Conservation (phyloP, 92 coral and sea anemone species). For the Palythoa caribaeorum region DNA sequence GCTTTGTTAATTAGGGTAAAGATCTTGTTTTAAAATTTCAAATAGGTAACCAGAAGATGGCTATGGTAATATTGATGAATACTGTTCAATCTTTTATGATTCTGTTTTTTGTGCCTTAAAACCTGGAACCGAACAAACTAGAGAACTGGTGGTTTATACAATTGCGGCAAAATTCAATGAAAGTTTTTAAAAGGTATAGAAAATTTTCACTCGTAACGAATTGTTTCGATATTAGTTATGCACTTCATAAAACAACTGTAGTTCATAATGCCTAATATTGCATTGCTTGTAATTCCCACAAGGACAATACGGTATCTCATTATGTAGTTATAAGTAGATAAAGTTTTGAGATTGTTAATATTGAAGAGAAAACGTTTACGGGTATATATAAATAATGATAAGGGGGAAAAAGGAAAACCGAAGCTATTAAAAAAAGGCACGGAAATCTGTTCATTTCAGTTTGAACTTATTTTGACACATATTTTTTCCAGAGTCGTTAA, state of each 20-base stretch:
- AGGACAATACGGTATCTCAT: slow-evolving; percentile 32
- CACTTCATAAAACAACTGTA: slow-evolving; percentile 40
- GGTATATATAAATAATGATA: neutral
- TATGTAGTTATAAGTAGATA: neutral
- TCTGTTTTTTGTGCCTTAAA: neutral
- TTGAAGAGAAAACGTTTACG: neutral
- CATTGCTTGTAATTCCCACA: slow-evolving; percentile 36
- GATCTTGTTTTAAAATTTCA: neutral
- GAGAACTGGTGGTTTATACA: neutral
- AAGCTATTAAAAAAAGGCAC: neutral
- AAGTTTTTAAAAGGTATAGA: neutral
- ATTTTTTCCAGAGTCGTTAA: neutral
- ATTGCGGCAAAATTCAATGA: neutral
- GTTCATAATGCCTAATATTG: slow-evolving; percentile 58
- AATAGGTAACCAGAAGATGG: neutral
- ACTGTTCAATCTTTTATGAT: neutral
- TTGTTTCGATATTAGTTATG: slow-evolving; percentile 7
- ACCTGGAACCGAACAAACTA: neutral
- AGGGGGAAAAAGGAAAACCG: neutral
- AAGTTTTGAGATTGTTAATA: slow-evolving; percentile 16
- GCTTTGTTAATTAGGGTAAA: neutral
- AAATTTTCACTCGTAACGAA: neutral
- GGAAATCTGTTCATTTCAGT: neutral
- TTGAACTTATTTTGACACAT: neutral
- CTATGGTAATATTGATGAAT: neutral